Percentiles rank a stretch among this genome's conserved stretches.
phyloP scores from a whole-genome alignment of 1,140 invertebrate species.

The Microplitis demolitor region DNA sequence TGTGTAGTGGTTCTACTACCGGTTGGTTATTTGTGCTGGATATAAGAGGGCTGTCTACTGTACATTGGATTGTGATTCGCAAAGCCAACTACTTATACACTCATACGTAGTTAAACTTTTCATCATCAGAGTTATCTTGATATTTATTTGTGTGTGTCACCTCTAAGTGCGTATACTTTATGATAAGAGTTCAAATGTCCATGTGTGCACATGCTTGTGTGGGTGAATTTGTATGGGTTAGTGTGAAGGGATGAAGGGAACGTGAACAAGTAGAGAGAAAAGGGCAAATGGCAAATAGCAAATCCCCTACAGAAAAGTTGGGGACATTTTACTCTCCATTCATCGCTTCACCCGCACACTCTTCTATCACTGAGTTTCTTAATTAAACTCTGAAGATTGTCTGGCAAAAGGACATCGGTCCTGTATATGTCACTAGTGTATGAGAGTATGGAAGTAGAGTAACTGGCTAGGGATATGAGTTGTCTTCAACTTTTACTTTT shows the following conservation, averaged over 20 bases:
- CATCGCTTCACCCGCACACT: slow-evolving; percentile 39
- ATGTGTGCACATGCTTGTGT: neutral
- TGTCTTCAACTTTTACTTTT: too few relatives aligned
- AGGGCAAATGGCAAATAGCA: slow-evolving; percentile 5
- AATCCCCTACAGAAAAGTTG: slow-evolving; percentile 22
- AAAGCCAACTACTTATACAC: slow-evolving; percentile 38
- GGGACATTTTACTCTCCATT: slow-evolving; percentile 56
- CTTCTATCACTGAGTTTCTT: slow-evolving; percentile 57
- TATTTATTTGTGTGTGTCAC: slow-evolving; percentile 27
- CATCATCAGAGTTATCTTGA: neutral
- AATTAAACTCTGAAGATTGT: slow-evolving; percentile 62
- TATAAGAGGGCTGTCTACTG: slow-evolving; percentile 17
- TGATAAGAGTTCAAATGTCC: neutral
- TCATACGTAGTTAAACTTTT: neutral
- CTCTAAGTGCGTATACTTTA: neutral
- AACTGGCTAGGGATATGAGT: neutral
- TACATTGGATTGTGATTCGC: slow-evolving; percentile 39
- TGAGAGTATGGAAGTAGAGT: neutral
- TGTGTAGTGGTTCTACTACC: too few relatives aligned
- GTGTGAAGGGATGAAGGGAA: neutral
- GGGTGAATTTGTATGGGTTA: neutral
- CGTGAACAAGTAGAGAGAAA: neutral
- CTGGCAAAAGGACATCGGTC: slow-evolving; percentile 58
- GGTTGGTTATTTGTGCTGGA: neutral
- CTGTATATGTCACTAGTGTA: neutral